A percentile compares a stretch with the other conserved stretches of the same genome.
These are phyloP conservation scores for Musca vetustissima DNA, from an alignment of 1,140 invertebrate species.

Conservation along the genomic window DNA sequence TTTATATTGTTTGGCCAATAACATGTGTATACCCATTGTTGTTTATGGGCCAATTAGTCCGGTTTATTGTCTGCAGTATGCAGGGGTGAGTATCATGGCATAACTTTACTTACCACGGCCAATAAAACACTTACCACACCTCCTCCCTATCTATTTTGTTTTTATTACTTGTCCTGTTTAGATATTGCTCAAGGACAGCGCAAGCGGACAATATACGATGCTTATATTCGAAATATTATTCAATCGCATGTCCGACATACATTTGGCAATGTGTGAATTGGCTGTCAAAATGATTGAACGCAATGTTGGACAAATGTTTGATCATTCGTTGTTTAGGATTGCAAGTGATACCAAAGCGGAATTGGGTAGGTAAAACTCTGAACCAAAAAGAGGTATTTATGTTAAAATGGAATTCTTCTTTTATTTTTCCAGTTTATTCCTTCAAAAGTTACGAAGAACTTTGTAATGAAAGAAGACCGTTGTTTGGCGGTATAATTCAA, in stretches of 20 bases:
- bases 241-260: constrained; percentile 21
- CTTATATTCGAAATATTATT: constrained; percentile 24
- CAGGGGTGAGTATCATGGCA: constrained; percentile 11
- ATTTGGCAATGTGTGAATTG: constrained; percentile 29
- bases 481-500: not conserved
- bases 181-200: constrained; percentile 23
- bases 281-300: constrained; percentile 21
- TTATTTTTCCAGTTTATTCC: not conserved
- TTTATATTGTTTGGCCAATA: constrained; percentile 28
- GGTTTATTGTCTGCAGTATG: constrained; percentile 23
- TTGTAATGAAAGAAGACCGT: no score
- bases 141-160: not conserved
- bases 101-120: not conserved
- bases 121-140: not conserved
- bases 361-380: constrained; percentile 2
- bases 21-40: constrained; percentile 27
- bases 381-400: not conserved
- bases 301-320: not conserved
- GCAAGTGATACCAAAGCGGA: constrained; percentile 17
- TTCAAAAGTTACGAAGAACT: constrained; percentile 8
- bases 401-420: not conserved
- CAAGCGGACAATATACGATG: not conserved
- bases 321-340: constrained; percentile 18
- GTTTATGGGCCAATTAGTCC: constrained; percentile 22
- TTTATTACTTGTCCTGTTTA: no score